Evolutionary conservation across 1,140 invertebrate species (phyloP).

Genomic region (Panulirus ornatus): DNA sequence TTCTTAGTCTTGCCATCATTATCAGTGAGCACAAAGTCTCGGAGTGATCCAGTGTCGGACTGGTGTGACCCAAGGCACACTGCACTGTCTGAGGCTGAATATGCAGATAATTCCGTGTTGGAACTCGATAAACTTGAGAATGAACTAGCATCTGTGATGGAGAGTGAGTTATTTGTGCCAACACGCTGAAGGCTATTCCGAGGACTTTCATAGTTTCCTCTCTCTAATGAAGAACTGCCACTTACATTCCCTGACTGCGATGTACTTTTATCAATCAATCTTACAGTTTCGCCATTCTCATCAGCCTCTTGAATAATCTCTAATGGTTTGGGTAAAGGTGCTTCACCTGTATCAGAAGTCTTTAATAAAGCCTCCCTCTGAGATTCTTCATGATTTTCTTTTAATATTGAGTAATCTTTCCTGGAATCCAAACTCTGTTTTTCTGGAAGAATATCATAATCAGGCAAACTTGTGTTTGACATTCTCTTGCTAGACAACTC

Average conservation of each 20-base stretch:
- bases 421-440: background rate
- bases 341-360: slow-evolving; percentile 22
- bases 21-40: slow-evolving; percentile 59
- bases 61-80: slow-evolving; percentile 60
- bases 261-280: slow-evolving; percentile 40
- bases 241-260: slow-evolving; percentile 52
- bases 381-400: slow-evolving; percentile 51
- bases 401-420: background rate
- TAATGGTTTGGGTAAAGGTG: slow-evolving; percentile 39
- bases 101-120: slow-evolving; percentile 64
- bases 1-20: slow-evolving; percentile 56
- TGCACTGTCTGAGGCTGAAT: slow-evolving; percentile 63
- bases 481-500: slow-evolving; percentile 40
- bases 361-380: slow-evolving; percentile 31
- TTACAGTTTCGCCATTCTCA: slow-evolving; percentile 52
- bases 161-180: slow-evolving; percentile 73
- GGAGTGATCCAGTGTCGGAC: slow-evolving; percentile 55
- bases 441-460: slow-evolving; percentile 2
- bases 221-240: slow-evolving; percentile 60
- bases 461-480: background rate
- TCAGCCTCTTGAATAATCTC: slow-evolving; percentile 67
- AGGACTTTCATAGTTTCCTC: slow-evolving; percentile 70
- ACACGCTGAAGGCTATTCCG: slow-evolving; percentile 72
- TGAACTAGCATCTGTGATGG: slow-evolving; percentile 78
- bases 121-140: slow-evolving; percentile 79